Conservation (phyloP, 2,113 vertebrate genomes). For the Microcebus ravelobensis region DNA sequence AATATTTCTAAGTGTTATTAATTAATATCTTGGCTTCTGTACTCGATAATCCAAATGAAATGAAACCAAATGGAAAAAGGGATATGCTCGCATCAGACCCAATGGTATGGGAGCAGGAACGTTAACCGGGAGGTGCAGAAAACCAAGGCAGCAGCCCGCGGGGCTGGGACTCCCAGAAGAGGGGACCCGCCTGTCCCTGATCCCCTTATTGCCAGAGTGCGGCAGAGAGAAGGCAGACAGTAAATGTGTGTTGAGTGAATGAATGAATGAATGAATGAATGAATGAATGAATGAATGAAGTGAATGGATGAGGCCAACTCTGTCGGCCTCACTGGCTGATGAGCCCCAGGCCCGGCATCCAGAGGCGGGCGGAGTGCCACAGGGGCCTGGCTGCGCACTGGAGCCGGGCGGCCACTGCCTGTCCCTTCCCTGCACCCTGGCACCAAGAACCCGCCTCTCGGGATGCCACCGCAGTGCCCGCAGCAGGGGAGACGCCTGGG, state of each 20-base stretch:
- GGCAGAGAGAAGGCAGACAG: background rate
- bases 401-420: too few species aligned
- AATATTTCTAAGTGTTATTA: background rate
- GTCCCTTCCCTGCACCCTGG: background rate
- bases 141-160: background rate
- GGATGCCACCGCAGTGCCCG: background rate
- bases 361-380: background rate
- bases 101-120: background rate
- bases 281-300: background rate
- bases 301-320: background rate
- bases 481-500: rapidly evolving
- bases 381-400: background rate
- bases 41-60: background rate
- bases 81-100: background rate
- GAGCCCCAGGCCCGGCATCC: background rate
- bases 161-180: background rate
- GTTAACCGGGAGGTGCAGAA: background rate
- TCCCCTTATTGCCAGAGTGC: background rate
- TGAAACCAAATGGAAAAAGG: background rate
- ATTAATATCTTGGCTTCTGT: background rate
- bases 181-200: background rate
- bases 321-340: rapidly evolving
- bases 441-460: background rate
- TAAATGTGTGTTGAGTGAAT: background rate
- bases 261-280: background rate